phyloP scores from a whole-genome alignment of 2,797 vertebrate genomes.

The Borostomias antarcticus region DNA sequence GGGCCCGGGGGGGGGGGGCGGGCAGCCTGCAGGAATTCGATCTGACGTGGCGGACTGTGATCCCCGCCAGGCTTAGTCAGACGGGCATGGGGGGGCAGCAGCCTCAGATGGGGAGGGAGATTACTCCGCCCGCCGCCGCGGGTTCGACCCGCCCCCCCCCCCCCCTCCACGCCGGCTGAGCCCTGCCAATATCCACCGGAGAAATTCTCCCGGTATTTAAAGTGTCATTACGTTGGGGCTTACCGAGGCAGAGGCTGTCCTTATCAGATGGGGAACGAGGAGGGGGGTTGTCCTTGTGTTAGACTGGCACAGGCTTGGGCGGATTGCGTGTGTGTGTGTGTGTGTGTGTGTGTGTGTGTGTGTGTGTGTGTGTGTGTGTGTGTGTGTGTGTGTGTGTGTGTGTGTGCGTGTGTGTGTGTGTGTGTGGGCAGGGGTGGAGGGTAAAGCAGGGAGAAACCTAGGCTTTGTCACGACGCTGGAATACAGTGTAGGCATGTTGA shows the following conservation, averaged over 20 bases:
- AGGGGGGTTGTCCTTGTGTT: too few relatives aligned
- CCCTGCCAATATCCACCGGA: slow-evolving; percentile 12
- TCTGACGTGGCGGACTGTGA: too few relatives aligned
- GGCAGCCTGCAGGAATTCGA: too few relatives aligned
- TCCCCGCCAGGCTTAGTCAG: too few relatives aligned
- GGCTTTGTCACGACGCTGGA: background rate
- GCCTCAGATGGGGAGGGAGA: slow-evolving; percentile 12
- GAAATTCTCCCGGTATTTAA: slow-evolving; percentile 18
- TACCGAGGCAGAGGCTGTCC: background rate
- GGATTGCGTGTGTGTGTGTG: too few relatives aligned
- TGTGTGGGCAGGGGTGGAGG: background rate
- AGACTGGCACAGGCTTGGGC: too few relatives aligned
- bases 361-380: too few relatives aligned
- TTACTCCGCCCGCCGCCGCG: slow-evolving; percentile 19
- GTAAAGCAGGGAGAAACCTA: background rate
- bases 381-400: too few relatives aligned
- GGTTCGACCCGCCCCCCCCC: slow-evolving; percentile 2
- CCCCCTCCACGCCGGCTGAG: background rate
- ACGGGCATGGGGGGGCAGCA: background rate
- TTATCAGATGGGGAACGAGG: slow-evolving; percentile 8
- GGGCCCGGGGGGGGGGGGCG: too few relatives aligned
- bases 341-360: too few relatives aligned
- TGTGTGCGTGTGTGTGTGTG: too few relatives aligned
- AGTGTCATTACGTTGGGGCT: slow-evolving; percentile 10
- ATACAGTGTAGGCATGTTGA: background rate